Conservation (phyloP, 2,888 invertebrate genomes). For the Sminthurides aquaticus region DNA sequence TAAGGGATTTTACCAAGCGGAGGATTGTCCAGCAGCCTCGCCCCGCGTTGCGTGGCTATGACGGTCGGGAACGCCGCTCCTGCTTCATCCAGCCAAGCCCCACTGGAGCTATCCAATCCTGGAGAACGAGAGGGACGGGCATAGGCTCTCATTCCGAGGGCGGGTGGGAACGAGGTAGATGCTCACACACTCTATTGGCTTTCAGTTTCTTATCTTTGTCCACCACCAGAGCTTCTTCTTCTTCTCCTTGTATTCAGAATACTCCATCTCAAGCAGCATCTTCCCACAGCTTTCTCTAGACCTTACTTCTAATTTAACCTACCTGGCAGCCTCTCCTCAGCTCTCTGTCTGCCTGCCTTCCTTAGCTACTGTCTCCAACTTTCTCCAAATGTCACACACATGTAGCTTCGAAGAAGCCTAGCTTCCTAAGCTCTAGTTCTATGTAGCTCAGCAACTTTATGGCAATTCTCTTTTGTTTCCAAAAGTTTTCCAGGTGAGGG, state of each 20-base stretch:
- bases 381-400: too few relatives aligned
- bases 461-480: too few relatives aligned
- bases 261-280: neutral
- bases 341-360: too few relatives aligned
- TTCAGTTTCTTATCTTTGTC: conserved; percentile 15
- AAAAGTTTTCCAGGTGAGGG: too few relatives aligned
- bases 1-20: neutral
- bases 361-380: neutral
- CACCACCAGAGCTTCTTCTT: conserved; percentile 11
- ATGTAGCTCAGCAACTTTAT: too few relatives aligned
- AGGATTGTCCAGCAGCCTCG: neutral
- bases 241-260: neutral
- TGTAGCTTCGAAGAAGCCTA: too few relatives aligned
- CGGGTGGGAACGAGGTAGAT: conserved; percentile 17
- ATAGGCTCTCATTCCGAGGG: conserved; percentile 18
- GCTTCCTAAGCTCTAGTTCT: too few relatives aligned
- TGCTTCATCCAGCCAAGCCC: conserved; percentile 21
- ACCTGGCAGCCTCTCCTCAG: too few relatives aligned
- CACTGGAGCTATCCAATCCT: conserved; percentile 26
- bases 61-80: conserved; percentile 15
- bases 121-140: conserved; percentile 19
- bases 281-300: too few relatives aligned
- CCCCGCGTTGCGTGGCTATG: conserved; percentile 15
- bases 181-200: conserved; percentile 34
- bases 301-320: too few relatives aligned